phyloP scores from a whole-genome alignment of 1,140 invertebrate species.

The Ganaspis sp. region DNA sequence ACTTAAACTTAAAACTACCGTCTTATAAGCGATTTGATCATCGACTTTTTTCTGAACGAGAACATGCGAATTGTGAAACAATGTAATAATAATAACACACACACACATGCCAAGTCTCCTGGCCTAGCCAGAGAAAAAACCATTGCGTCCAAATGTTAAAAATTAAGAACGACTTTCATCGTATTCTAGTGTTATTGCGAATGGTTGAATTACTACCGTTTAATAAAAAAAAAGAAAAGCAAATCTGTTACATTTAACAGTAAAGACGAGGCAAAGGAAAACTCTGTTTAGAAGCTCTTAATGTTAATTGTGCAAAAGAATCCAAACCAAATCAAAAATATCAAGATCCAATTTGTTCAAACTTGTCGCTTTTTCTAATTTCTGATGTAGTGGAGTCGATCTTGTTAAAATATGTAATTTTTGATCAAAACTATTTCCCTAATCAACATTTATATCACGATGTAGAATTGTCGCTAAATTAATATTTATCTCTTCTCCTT shows the following conservation, averaged over 20 bases:
- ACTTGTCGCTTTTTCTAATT: not conserved
- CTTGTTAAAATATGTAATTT: conserved; percentile 6
- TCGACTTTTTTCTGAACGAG: conserved; percentile 55
- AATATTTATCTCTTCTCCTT: not conserved
- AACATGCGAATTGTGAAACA: conserved; percentile 33
- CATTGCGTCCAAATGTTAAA: conserved; percentile 65
- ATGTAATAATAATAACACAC: conserved; percentile 42
- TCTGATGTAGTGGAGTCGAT: not conserved
- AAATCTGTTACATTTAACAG: conserved; percentile 1
- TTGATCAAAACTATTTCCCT: conserved; percentile 8
- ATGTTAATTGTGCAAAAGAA: not conserved
- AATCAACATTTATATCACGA: not conserved
- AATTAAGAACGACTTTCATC: conserved; percentile 32
- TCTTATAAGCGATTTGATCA: conserved; percentile 56
- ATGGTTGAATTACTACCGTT: conserved; percentile 21
- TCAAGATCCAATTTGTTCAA: not conserved
- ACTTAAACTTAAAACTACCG: conserved; percentile 58
- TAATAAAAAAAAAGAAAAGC: no score
- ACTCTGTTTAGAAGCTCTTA: not conserved
- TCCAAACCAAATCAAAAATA: not conserved
- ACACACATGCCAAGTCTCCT: conserved; percentile 10
- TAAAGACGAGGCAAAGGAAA: conserved; percentile 3
- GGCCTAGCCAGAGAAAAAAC: conserved; percentile 49
- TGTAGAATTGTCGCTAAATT: conserved; percentile 15
- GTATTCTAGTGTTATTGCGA: conserved; percentile 18